phyloP scores from a whole-genome alignment of 2,888 invertebrate species.

The Globia sparganii region DNA sequence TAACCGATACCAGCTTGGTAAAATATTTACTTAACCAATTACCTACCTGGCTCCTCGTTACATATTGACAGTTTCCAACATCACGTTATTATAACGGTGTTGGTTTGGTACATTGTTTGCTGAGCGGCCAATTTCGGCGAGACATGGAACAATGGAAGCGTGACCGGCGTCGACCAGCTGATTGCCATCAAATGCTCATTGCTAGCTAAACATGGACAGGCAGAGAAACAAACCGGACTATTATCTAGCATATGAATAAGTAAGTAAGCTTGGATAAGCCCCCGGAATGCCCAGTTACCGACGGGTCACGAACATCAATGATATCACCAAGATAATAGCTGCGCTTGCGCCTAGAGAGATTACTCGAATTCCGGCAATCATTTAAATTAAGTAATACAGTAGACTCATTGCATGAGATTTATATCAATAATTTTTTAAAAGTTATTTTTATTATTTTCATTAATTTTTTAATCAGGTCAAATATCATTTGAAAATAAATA shows the following conservation, averaged over 20 bases:
- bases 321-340: conserved; percentile 63
- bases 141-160: conserved; percentile 84
- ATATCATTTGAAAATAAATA: neutral
- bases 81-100: conserved; percentile 67
- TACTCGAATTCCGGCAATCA: neutral
- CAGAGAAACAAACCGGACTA: conserved; percentile 70
- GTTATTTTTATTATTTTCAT: neutral
- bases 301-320: conserved; percentile 72
- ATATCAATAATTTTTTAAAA: neutral
- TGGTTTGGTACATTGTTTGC: conserved; percentile 71
- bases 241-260: conserved; percentile 78
- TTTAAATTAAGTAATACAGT: neutral
- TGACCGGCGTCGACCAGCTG: conserved; percentile 79
- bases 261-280: conserved; percentile 60
- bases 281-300: conserved; percentile 46
- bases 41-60: conserved; percentile 37
- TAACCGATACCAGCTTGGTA: neutral
- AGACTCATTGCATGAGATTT: neutral
- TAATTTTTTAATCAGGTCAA: neutral
- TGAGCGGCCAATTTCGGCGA: conserved; percentile 80
- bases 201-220: conserved; percentile 72
- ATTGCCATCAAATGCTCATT: conserved; percentile 79
- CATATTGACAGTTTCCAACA: conserved; percentile 71
- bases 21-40: conserved; percentile 45
- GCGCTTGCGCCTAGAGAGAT: conserved; percentile 15